Conservation (phyloP, 1,140 invertebrate species). For the Mycetomoellerius zeteki region DNA sequence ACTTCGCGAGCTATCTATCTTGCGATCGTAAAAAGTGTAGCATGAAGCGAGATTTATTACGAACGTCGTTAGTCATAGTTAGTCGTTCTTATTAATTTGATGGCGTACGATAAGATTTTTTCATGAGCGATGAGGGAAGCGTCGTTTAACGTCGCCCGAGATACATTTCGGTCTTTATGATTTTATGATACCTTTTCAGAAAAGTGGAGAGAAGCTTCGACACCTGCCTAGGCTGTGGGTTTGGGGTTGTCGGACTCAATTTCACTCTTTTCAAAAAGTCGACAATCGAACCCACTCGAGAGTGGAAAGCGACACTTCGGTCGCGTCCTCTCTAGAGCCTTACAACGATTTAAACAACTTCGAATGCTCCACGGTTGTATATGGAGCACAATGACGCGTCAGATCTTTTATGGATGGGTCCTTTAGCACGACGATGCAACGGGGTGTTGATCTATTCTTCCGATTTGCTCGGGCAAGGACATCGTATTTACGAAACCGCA, state of each 20-base stretch:
- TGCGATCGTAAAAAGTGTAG: conserved; percentile 28
- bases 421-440: conserved; percentile 54
- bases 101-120: neutral
- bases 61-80: conserved; percentile 43
- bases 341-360: conserved; percentile 87
- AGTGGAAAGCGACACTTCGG: conserved; percentile 82
- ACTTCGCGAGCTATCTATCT: conserved; percentile 7
- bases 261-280: conserved; percentile 75
- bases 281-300: conserved; percentile 85
- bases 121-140: neutral
- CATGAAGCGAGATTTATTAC: conserved; percentile 50
- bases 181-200: conserved; percentile 60
- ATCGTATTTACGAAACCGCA: conserved; percentile 41
- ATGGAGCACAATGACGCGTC: conserved; percentile 76
- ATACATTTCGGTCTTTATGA: conserved; percentile 60
- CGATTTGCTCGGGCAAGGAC: conserved; percentile 66
- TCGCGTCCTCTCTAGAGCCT: conserved; percentile 76
- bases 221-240: conserved; percentile 69
- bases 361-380: conserved; percentile 74
- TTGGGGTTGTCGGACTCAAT: conserved; percentile 70
- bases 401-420: conserved; percentile 75
- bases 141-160: conserved; percentile 50
- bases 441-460: conserved; percentile 50
- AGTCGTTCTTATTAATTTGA: conserved; percentile 54
- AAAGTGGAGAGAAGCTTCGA: conserved; percentile 50